Evolutionary conservation across 2,797 vertebrate genomes (phyloP), one percentile per base, ranked within the genome.

Genomic region (Gobionotothen gibberifrons): DNA sequence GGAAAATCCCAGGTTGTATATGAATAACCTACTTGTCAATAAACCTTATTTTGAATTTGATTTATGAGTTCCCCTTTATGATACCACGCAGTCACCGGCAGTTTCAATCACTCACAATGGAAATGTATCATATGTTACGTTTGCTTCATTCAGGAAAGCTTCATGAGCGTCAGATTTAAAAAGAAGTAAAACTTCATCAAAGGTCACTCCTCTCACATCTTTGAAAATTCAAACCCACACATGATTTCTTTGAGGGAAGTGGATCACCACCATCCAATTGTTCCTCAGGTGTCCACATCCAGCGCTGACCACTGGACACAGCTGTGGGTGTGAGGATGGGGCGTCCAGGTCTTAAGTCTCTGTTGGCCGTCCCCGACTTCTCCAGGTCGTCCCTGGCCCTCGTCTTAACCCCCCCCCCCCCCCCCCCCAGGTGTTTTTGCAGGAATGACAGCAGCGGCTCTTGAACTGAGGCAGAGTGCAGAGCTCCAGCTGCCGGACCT

Each of bases 401-500:
- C 32, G 9, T 66, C 42, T 53, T 1, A 0, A 3, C 32, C 32
- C 32, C 32, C 29, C 32, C 32, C 8, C 4, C 63, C n/a, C n/a
- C 22, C 32, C 0, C 0, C 48, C 76, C 98, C 96, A 98, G 65
- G 93, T 95, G 92, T 96, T 95, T 84, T 90, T 93, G 84, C 98
- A 99, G 65, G 97, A 97, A 65, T 94, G 95, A 83, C 97, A 99
- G 93, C 98, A 99, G 82, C 97, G 97, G 69, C 92, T 96, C 89
- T 96, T 95, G 90, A 97, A 99, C 89, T 98, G 97, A 56, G 94
- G 94, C 76, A 99, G 94, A 1, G 96, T 94, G 88, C 98, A 99
- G 72, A 99, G 96, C 74, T 97, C 96, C 85, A 99, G 95, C 90
- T 98, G 96, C 72, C 94, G 95, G 21, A 97, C 98, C 91, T 97